These are phyloP conservation scores for Diogma glabrata DNA, from an alignment of 2,888 invertebrate genomes.

Conservation along the genomic window DNA sequence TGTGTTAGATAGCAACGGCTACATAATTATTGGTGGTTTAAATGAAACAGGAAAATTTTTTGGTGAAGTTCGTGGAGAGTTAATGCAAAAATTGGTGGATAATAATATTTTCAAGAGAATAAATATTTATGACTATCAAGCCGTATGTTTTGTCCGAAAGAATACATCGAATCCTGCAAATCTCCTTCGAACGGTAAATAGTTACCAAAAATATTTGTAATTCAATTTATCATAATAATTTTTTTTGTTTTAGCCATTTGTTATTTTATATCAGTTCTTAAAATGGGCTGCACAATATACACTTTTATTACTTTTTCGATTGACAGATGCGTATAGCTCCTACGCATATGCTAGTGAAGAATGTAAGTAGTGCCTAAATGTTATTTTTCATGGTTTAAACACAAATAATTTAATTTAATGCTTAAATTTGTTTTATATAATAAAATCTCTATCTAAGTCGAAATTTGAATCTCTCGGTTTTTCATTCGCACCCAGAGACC, in stretches of 20 bases:
- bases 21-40: slow-evolving; percentile 64
- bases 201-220: not conserved
- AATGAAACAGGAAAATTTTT: slow-evolving; percentile 74
- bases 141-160: slow-evolving; percentile 67
- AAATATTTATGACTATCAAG: slow-evolving; percentile 76
- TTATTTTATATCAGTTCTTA: slow-evolving; percentile 43
- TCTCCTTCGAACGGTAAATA: slow-evolving; percentile 48
- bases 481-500: too few species aligned
- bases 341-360: slow-evolving; percentile 7
- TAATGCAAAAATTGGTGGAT: slow-evolving; percentile 62
- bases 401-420: too few species aligned
- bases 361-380: not conserved
- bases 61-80: slow-evolving; percentile 67
- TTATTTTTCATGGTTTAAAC: not conserved
- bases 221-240: not conserved
- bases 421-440: too few species aligned
- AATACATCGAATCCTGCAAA: slow-evolving; percentile 49
- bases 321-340: slow-evolving; percentile 37
- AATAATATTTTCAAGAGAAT: slow-evolving; percentile 65
- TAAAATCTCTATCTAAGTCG: too few species aligned
- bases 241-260: slow-evolving; percentile 41
- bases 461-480: too few species aligned
- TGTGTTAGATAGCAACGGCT: slow-evolving; percentile 82
- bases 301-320: slow-evolving; percentile 46
- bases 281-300: slow-evolving; percentile 47